Evolutionary conservation across 2,888 invertebrate genomes (phyloP).

Genomic region (Dasypogon diadema): DNA sequence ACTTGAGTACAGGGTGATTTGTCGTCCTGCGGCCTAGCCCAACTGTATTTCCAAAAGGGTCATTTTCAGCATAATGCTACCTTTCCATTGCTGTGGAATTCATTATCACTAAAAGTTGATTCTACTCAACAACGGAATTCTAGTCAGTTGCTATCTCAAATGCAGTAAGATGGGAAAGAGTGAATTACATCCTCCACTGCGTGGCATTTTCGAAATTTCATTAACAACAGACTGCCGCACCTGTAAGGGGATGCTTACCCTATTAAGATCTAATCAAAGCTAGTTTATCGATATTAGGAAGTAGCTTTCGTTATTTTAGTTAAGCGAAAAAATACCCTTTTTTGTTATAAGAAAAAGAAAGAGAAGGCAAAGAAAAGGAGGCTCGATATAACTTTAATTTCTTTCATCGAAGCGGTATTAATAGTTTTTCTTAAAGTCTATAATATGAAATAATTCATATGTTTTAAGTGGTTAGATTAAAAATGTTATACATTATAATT

Average conservation of each 20-base stretch:
- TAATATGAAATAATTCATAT: no score
- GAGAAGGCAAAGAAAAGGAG: no score
- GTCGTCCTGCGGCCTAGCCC: constrained; percentile 54
- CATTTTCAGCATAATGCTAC: constrained; percentile 10
- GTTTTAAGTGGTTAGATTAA: no score
- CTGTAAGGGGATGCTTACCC: background rate
- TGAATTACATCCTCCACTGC: background rate
- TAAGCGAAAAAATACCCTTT: no score
- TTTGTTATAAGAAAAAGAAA: no score
- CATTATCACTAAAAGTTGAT: background rate
- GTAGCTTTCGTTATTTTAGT: no score
- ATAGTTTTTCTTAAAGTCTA: no score
- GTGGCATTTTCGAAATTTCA: background rate
- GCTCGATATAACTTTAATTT: no score
- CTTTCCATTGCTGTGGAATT: background rate
- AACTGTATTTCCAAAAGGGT: constrained; percentile 14
- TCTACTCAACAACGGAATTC: background rate
- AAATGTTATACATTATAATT: no score
- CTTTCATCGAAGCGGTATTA: no score
- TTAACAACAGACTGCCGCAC: no score
- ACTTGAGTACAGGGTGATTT: constrained; percentile 56
- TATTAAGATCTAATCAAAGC: constrained; percentile 1
- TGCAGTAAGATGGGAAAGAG: background rate
- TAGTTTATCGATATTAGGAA: constrained; percentile 6
- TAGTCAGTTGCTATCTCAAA: background rate